Conservation (phyloP, 2,797 vertebrate genomes). For the Channa striata region DNA sequence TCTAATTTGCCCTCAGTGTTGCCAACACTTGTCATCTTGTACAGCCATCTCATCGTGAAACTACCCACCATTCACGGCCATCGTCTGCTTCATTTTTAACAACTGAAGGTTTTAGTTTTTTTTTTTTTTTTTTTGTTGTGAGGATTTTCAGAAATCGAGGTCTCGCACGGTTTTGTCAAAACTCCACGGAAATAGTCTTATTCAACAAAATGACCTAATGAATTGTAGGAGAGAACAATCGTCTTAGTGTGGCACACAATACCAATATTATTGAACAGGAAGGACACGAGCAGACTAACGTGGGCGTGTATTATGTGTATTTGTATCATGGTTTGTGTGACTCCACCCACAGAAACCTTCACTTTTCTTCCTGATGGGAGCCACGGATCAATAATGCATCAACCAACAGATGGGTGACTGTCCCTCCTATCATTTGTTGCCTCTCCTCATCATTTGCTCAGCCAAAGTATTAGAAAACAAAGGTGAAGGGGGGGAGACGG, state of each 20-base stretch:
- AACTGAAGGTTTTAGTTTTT: conserved; percentile 18
- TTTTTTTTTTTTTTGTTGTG: neutral
- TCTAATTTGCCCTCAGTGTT: conserved; percentile 66
- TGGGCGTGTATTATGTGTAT: conserved; percentile 31
- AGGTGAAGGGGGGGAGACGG: conserved; percentile 54
- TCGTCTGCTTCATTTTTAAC: conserved; percentile 50
- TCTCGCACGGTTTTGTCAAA: conserved; percentile 19
- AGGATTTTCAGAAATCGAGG: neutral
- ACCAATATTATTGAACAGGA: conserved; percentile 25
- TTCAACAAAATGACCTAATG: conserved; percentile 25
- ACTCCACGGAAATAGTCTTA: conserved; percentile 19
- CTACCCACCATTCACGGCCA: conserved; percentile 21
- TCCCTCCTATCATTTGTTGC: conserved; percentile 73
- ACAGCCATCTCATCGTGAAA: conserved; percentile 53
- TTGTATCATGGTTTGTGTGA: conserved; percentile 18
- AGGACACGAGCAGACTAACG: neutral
- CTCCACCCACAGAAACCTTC: conserved; percentile 58
- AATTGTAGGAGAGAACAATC: conserved; percentile 16
- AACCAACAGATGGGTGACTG: conserved; percentile 75
- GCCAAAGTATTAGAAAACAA: conserved; percentile 68
- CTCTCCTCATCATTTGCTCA: conserved; percentile 69
- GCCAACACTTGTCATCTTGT: conserved; percentile 53
- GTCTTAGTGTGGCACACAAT: conserved; percentile 12
- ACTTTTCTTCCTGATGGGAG: conserved; percentile 73
- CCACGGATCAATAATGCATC: conserved; percentile 81